Evolutionary conservation across 2,888 invertebrate species (phyloP), one percentile per base, ranked within the genome.

Genomic region (Pheosia tremula): DNA sequence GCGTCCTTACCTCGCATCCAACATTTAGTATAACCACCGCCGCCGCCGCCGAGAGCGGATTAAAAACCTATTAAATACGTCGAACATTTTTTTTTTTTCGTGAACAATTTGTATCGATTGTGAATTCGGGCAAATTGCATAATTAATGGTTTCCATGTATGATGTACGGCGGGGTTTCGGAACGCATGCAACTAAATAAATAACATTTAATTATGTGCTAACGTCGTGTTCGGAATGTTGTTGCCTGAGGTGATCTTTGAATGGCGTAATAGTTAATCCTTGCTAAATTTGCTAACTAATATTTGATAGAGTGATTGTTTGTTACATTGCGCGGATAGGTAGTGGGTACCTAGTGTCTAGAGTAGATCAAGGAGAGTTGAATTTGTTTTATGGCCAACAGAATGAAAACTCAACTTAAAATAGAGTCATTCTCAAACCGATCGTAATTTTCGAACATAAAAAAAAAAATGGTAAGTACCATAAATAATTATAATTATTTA

Each of bases 91-190:
- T 54, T 72, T 82, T 80, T 83, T 82, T 82, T 80, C 79, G 77
- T 80, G 72, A 72, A 74, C 69, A 69, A 74, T 73, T 78, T 77
- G 72, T 79, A 77, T 69, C 74, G 78, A 75, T 79, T 74, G 80
- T 81, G 76, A 82, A 81, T 81, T 81, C 74, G 72, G 68, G 69
- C 70, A 77, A 80, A 84, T 84, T 80, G 81, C 82, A 75, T 86
- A 82, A 85, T 86, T 77, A 78, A 52, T 56, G 79, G 81, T 62
- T 62, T 69, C 6, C 65, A 55, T 56, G 61, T n/a, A n/a, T 68
- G 76, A 73, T 64, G 56, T 13, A 72, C 65, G 61, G 50, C 62
- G 24, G 66, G 65, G 67, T 60, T 24, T 71, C 53, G 53, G 56
- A 10, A 37, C 72, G 69, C 70, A 69, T 72, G 70, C 67, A 69